Conservation (phyloP, 2,113 vertebrate genomes). For the Leuciscus idus region DNA sequence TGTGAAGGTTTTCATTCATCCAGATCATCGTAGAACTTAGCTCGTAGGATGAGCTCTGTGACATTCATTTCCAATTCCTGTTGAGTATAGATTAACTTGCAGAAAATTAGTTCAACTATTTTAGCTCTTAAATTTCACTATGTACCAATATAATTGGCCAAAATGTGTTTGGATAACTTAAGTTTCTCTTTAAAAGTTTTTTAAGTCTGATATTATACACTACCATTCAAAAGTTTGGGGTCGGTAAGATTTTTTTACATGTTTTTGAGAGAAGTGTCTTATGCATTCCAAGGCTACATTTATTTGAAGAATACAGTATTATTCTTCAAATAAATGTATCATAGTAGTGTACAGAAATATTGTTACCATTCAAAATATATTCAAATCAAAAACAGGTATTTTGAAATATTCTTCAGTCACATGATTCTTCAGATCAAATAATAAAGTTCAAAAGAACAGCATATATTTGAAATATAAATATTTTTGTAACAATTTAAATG, state of each 20-base stretch:
- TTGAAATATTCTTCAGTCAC: not conserved
- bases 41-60: not conserved
- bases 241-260: not conserved
- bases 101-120: not conserved
- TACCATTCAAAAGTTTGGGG: not conserved
- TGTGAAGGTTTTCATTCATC: conserved; percentile 30
- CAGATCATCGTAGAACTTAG: not conserved
- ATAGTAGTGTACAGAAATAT: not conserved
- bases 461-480: not conserved
- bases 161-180: not conserved
- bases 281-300: not conserved
- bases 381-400: too few relatives aligned
- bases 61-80: not conserved
- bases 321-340: not conserved
- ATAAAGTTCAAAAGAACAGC: not conserved
- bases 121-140: not conserved
- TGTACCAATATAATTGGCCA: not conserved
- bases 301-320: not conserved
- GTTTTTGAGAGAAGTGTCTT: not conserved
- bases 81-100: conserved; percentile 6
- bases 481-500: not conserved
- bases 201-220: not conserved
- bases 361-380: not conserved
- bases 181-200: not conserved
- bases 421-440: not conserved